These are phyloP conservation scores for Drosophila ananassae DNA, from an alignment of 1,140 invertebrate species.

Conservation along the genomic window DNA sequence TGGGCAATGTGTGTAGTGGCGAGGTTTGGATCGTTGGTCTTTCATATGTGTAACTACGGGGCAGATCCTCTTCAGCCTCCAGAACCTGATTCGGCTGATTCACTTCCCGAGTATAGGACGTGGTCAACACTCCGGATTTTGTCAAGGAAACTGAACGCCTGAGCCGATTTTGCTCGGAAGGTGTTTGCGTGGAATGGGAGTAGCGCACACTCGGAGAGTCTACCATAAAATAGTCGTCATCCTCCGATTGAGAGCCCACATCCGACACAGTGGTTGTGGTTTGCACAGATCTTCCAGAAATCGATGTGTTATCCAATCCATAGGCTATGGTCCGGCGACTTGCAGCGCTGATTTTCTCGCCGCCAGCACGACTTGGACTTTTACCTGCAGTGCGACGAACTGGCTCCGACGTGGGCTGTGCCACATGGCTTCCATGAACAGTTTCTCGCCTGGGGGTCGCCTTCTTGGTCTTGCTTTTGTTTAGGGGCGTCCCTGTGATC, in stretches of 20 bases:
- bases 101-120: constrained; percentile 64
- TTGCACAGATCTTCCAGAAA: constrained; percentile 33
- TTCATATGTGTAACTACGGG: constrained; percentile 57
- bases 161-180: constrained; percentile 8
- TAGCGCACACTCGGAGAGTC: constrained; percentile 11
- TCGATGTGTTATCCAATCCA: constrained; percentile 31
- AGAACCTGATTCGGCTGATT: constrained; percentile 19
- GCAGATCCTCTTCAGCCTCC: constrained; percentile 20
- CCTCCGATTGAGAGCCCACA: constrained; percentile 69
- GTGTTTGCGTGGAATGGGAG: constrained; percentile 5
- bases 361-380: constrained; percentile 13
- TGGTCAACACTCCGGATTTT: constrained; percentile 71
- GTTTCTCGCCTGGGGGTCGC: constrained; percentile 57
- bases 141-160: constrained; percentile 61
- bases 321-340: constrained; percentile 54
- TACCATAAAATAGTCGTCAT: constrained; percentile 50
- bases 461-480: constrained; percentile 50
- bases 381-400: constrained; percentile 11
- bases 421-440: constrained; percentile 52
- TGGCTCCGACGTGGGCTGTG: constrained; percentile 31
- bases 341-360: constrained; percentile 29
- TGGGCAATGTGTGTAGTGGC: constrained; percentile 14
- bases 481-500: constrained; percentile 53
- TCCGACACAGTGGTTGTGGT: constrained; percentile 70
- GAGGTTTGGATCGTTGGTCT: constrained; percentile 29